Evolutionary conservation across 2,797 vertebrate species (phyloP).

Genomic region (Oceanodroma leucorhoa): DNA sequence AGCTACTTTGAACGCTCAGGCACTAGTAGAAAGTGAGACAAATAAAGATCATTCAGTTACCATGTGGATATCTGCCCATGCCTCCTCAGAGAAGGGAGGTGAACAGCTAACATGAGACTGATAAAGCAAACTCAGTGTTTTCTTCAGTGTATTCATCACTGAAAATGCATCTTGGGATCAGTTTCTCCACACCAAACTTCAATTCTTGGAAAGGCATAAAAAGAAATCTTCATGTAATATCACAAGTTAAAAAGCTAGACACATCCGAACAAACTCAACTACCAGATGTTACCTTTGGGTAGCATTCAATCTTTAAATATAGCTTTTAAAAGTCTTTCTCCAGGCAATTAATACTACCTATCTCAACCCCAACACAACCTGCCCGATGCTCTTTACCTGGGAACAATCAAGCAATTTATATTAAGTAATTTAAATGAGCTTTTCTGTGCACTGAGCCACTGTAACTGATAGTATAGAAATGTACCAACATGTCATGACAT

Average conservation of each 20-base stretch:
- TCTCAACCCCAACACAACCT: neutral
- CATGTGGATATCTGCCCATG: neutral
- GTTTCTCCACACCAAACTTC: neutral
- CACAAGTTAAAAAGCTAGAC: neutral
- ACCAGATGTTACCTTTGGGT: neutral
- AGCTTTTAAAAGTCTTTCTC: neutral
- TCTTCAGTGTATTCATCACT: neutral
- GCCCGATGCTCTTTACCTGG: neutral
- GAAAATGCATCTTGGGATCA: neutral
- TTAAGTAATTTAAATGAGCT: neutral
- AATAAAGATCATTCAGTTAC: neutral
- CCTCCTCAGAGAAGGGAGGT: neutral
- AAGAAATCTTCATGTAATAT: neutral
- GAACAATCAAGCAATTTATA: neutral
- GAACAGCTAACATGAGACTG: neutral
- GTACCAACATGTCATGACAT: neutral
- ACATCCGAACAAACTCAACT: neutral
- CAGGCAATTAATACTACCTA: neutral
- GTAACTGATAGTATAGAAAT: neutral
- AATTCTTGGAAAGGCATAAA: neutral
- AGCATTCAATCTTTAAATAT: neutral
- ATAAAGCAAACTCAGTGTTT: neutral
- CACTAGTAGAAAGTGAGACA: neutral
- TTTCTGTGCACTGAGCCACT: neutral
- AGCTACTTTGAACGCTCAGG: neutral